phyloP scores from a whole-genome alignment of 2,888 invertebrate species.

The Eupithecia subfuscata region DNA sequence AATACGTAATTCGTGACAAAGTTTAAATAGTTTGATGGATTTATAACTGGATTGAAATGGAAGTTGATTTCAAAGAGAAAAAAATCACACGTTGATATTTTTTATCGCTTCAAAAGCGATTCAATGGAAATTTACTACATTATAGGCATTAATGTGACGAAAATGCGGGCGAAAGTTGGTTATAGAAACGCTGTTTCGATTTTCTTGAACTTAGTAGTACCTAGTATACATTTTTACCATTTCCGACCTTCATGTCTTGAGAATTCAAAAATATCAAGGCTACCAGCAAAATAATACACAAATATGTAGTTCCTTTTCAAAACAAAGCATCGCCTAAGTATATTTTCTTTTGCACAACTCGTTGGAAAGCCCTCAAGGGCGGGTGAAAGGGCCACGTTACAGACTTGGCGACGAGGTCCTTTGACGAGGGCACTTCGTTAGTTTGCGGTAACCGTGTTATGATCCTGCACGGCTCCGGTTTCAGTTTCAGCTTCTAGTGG shows the following conservation, averaged over 20 bases:
- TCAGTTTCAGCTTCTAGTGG: constrained; percentile 5
- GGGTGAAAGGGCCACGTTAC: constrained; percentile 58
- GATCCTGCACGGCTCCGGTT: constrained; percentile 59
- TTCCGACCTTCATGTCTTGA: background rate
- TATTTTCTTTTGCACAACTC: constrained; percentile 25
- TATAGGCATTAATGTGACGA: background rate
- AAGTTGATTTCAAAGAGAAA: background rate
- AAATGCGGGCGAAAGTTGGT: background rate
- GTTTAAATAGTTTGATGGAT: background rate
- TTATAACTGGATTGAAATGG: background rate
- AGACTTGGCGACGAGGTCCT: constrained; percentile 50
- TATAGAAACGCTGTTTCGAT: background rate
- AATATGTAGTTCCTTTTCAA: background rate
- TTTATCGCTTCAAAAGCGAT: background rate
- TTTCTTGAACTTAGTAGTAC: background rate
- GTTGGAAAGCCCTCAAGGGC: constrained; percentile 45
- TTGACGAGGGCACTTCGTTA: constrained; percentile 67
- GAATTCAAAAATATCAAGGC: background rate
- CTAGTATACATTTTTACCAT: background rate
- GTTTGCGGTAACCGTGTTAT: constrained; percentile 59
- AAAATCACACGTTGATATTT: background rate
- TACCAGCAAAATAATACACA: background rate
- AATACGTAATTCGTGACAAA: background rate
- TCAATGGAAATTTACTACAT: constrained; percentile 1
- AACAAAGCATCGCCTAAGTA: constrained; percentile 4